Evolutionary conservation across 92 coral and sea anemone species (phyloP).

Genomic region (Scolanthus callimorphus): DNA sequence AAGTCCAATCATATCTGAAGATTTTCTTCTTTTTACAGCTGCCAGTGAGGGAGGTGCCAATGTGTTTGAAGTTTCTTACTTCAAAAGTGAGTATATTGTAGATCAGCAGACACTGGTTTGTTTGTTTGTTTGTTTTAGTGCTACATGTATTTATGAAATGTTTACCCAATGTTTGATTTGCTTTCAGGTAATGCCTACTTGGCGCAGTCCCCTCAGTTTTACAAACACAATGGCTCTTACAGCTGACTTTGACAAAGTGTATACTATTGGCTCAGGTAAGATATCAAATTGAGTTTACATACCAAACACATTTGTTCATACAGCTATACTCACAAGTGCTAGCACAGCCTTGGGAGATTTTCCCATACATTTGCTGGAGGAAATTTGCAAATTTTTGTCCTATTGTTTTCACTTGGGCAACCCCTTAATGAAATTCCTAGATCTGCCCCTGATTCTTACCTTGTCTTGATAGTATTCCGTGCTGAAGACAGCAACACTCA

Average conservation of each 20-base stretch:
- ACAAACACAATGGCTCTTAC: conserved; percentile 97
- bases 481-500: conserved; percentile 99
- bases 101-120: too few species aligned
- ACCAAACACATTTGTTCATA: too few species aligned
- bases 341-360: too few species aligned
- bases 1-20: too few species aligned
- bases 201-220: conserved; percentile 98
- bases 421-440: too few species aligned
- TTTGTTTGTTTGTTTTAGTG: background rate
- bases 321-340: too few species aligned
- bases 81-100: conserved; percentile 72
- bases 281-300: too few species aligned
- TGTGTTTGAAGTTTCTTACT: conserved; percentile 95
- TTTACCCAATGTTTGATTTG: background rate
- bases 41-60: conserved; percentile 99
- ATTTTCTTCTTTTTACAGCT: conserved; percentile 43
- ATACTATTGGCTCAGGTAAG: conserved; percentile 92
- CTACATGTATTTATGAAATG: background rate
- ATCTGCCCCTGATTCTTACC: too few species aligned
- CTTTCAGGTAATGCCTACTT: conserved; percentile 77
- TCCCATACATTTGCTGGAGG: too few species aligned
- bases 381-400: too few species aligned
- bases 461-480: conserved; percentile 67
- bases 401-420: too few species aligned
- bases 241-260: conserved; percentile 92